Percentiles rank a stretch among this genome's conserved stretches.
These are phyloP conservation scores for Diacarnus erythraeanus DNA, from an alignment of 37 sponge, comb jelly and placozoan genomes.

Conservation along the genomic window DNA sequence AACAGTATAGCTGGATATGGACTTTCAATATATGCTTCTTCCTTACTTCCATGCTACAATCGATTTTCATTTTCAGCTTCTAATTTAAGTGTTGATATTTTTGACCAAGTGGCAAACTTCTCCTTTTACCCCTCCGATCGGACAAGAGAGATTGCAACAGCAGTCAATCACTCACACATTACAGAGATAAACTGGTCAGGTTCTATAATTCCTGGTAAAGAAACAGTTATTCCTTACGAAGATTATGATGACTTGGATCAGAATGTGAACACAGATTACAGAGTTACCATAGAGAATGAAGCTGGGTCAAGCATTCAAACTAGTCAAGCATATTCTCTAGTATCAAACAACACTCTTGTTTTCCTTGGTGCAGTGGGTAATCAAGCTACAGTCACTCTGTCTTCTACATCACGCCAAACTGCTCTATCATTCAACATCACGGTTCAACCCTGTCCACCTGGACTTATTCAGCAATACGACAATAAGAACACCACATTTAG, in stretches of 20 bases:
- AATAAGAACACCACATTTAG: background rate
- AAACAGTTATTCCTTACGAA: background rate
- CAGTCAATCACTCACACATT: background rate
- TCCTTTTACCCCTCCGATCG: background rate
- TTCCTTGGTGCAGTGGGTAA: background rate
- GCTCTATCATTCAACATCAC: constrained; percentile 2
- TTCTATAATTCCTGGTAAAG: constrained; percentile 8
- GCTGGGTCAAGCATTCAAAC: background rate
- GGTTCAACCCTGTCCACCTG: constrained; percentile 14
- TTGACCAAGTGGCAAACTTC: constrained; percentile 9
- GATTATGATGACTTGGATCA: constrained; percentile 7
- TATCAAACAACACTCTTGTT: background rate
- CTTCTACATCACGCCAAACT: background rate
- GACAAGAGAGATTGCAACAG: constrained; percentile 7
- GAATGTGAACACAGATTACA: background rate
- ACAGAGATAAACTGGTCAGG: background rate
- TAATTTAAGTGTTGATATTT: constrained; percentile 1
- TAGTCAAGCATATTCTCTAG: background rate
- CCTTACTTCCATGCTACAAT: constrained; percentile 21
- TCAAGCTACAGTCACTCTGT: background rate
- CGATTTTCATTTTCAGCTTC: background rate
- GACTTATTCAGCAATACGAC: constrained; percentile 4
- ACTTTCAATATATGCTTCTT: constrained; percentile 13
- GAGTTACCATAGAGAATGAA: background rate
- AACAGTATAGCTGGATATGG: background rate